These are phyloP conservation scores for Alosa sapidissima DNA, from an alignment of 2,797 vertebrate species.

Conservation along the genomic window DNA sequence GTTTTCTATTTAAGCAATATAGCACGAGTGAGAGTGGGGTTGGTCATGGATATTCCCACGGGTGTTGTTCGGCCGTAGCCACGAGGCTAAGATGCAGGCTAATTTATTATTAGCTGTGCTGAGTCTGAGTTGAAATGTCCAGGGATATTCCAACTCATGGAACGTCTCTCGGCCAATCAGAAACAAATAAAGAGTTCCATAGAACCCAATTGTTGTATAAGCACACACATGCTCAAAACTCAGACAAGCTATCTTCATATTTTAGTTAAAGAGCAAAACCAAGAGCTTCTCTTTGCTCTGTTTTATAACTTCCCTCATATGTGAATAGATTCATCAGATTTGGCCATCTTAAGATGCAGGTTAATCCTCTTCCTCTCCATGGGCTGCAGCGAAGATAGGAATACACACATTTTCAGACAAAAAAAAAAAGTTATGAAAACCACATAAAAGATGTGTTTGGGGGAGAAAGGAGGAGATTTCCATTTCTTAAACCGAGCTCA, in stretches of 20 bases:
- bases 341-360: constrained; percentile 6
- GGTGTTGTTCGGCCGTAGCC: no score
- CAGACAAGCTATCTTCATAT: not conserved
- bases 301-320: not conserved
- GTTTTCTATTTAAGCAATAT: no score
- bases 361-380: not conserved
- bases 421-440: not conserved
- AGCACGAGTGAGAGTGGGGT: no score
- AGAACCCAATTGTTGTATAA: no score
- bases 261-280: not conserved
- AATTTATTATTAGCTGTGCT: no score
- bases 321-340: not conserved
- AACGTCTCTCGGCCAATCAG: no score
- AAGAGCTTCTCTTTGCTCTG: not conserved
- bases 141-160: no score
- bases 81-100: no score
- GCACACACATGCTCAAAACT: not conserved
- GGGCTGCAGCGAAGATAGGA: not conserved
- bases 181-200: no score
- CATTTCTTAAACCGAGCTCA: not conserved
- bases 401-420: not conserved
- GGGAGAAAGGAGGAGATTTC: not conserved
- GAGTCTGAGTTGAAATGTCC: no score
- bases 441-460: not conserved
- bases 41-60: no score